Evolutionary conservation across 2,797 vertebrate genomes (phyloP).

Genomic region (Enteromius viviparus): DNA sequence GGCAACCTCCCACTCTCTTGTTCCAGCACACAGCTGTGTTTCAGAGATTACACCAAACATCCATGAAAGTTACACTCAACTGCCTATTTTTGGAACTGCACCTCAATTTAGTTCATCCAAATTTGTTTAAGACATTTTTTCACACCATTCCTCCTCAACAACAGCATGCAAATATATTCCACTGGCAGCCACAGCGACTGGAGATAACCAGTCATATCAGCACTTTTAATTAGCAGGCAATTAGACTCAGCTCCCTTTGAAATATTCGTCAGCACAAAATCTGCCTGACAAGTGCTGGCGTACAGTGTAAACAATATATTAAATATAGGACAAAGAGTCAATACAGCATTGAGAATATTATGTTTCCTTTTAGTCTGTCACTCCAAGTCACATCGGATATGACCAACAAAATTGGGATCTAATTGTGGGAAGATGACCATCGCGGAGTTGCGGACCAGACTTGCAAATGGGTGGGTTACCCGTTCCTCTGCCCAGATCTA

Average conservation of each 20-base stretch:
- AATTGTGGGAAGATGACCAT: too few species aligned
- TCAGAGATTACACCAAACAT: constrained; percentile 43
- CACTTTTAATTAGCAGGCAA: constrained; percentile 67
- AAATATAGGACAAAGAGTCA: constrained; percentile 32
- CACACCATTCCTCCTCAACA: constrained; percentile 41
- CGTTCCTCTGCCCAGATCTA: too few species aligned
- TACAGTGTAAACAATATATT: constrained; percentile 59
- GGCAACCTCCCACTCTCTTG: constrained; percentile 13
- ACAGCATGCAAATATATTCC: constrained; percentile 62
- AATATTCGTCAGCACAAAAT: constrained; percentile 66
- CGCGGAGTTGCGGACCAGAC: too few species aligned
- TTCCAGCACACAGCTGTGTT: constrained; percentile 32
- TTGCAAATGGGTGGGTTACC: too few species aligned
- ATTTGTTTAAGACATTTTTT: constrained; percentile 40
- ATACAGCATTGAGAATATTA: neutral
- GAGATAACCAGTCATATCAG: constrained; percentile 61
- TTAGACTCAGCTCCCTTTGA: constrained; percentile 69
- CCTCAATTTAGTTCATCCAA: constrained; percentile 33
- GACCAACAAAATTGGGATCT: too few species aligned
- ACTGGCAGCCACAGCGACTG: constrained; percentile 43
- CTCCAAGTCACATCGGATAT: too few species aligned
- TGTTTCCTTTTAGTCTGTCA: neutral
- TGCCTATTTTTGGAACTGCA: constrained; percentile 44
- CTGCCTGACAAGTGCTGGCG: constrained; percentile 59
- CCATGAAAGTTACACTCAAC: constrained; percentile 27